Conservation (phyloP, 23 tunicate species). For the Trididemnum nubilum region DNA sequence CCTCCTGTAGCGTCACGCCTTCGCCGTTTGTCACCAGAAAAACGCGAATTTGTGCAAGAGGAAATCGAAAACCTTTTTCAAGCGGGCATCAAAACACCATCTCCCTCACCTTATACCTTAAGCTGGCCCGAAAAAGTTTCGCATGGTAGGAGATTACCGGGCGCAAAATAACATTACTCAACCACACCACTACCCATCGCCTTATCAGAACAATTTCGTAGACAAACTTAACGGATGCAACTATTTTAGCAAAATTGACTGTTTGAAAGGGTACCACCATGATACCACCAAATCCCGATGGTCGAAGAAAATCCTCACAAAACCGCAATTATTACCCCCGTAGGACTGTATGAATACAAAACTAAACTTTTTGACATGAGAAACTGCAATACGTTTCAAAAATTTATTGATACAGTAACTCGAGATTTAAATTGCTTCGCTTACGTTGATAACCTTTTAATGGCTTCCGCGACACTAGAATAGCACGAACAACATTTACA, state of each 20-base stretch:
- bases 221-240: neutral
- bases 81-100: neutral
- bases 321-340: slow-evolving; percentile 10
- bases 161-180: neutral
- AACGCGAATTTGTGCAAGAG: neutral
- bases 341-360: slow-evolving; percentile 1
- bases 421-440: neutral
- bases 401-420: neutral
- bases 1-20: neutral
- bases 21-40: neutral
- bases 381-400: neutral
- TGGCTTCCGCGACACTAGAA: neutral
- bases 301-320: neutral
- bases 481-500: neutral
- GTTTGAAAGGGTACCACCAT: neutral
- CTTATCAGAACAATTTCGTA: neutral
- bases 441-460: slow-evolving; percentile 3
- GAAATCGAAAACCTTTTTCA: neutral
- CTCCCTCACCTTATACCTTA: neutral
- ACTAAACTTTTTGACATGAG: neutral
- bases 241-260: neutral
- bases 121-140: neutral
- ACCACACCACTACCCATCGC: neutral
- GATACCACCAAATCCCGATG: slow-evolving; percentile 11
- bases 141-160: neutral